A percentile compares a stretch with the other conserved stretches of the same genome.
phyloP scores from a whole-genome alignment of 2,113 vertebrate genomes.

The Propithecus coquereli region DNA sequence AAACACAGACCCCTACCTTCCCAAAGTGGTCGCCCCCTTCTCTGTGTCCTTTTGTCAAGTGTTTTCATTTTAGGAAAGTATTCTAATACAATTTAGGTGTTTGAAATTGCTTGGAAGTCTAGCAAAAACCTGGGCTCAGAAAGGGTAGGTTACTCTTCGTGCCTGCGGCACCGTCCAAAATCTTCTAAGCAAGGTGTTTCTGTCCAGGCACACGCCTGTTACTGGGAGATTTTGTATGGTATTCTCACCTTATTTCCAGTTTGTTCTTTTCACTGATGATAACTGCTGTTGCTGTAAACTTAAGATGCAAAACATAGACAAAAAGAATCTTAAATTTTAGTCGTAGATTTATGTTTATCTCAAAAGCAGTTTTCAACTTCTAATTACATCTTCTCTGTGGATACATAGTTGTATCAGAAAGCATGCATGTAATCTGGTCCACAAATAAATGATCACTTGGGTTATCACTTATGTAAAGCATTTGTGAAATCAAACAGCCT shows the following conservation, averaged over 20 bases:
- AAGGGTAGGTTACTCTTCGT: not conserved
- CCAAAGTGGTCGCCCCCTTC: not conserved
- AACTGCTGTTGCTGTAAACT: not conserved
- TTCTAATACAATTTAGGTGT: not conserved
- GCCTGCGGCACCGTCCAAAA: accelerated
- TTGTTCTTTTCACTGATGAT: not conserved
- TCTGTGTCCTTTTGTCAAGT: not conserved
- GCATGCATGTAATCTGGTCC: not conserved
- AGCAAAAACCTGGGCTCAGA: not conserved
- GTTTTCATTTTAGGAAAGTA: not conserved
- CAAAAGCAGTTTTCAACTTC: not conserved
- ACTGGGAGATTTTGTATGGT: not conserved
- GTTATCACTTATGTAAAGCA: not conserved
- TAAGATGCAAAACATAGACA: not conserved
- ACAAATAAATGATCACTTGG: not conserved
- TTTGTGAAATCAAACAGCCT: not conserved
- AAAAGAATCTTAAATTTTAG: not conserved
- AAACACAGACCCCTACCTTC: not conserved
- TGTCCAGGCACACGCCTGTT: not conserved
- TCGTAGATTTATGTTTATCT: not conserved
- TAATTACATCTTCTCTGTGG: not conserved
- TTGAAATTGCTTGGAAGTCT: not conserved
- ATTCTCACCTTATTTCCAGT: not conserved
- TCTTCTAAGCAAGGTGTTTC: not conserved
- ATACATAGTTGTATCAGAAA: not conserved